A percentile compares a stretch with the other conserved stretches of the same genome.
Evolutionary conservation across 2,888 invertebrate genomes (phyloP).

Genomic region (Mimumesa dahlbomi): DNA sequence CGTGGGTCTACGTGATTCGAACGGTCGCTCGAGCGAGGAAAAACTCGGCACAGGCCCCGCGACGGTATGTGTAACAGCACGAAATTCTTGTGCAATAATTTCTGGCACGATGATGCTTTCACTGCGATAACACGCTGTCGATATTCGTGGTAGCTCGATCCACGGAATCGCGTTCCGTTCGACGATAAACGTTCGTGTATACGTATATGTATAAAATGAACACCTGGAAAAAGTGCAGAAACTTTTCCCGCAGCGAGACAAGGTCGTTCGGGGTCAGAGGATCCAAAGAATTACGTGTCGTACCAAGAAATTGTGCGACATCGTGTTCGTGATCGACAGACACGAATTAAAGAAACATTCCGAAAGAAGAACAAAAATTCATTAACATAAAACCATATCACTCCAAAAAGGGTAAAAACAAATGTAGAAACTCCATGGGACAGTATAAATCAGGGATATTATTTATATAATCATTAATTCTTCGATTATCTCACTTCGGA

Average conservation of each 20-base stretch:
- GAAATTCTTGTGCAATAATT: conserved; percentile 31
- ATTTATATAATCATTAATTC: too few relatives aligned
- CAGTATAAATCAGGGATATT: too few relatives aligned
- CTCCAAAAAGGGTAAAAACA: too few relatives aligned
- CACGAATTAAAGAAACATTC: background rate
- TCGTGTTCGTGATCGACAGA: conserved; percentile 2
- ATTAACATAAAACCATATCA: too few relatives aligned
- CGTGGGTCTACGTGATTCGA: conserved; percentile 54
- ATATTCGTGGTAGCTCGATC: conserved; percentile 7
- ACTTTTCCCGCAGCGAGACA: background rate
- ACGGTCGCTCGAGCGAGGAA: conserved; percentile 46
- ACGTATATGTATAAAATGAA: too few relatives aligned
- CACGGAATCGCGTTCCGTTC: background rate
- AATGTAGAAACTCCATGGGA: too few relatives aligned
- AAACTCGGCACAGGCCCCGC: conserved; percentile 12
- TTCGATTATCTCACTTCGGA: too few relatives aligned
- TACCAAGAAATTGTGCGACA: conserved; percentile 58
- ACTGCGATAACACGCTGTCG: conserved; percentile 25
- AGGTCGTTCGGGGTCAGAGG: too few relatives aligned
- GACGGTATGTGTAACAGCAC: conserved; percentile 9
- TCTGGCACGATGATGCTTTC: conserved; percentile 27
- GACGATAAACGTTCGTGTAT: too few relatives aligned
- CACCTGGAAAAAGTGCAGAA: too few relatives aligned
- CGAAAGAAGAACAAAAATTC: background rate
- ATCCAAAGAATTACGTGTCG: conserved; percentile 33